Evolutionary conservation across 2,113 vertebrate species (phyloP), one percentile per base, ranked within the genome.

Genomic region (Sorex fumeus): DNA sequence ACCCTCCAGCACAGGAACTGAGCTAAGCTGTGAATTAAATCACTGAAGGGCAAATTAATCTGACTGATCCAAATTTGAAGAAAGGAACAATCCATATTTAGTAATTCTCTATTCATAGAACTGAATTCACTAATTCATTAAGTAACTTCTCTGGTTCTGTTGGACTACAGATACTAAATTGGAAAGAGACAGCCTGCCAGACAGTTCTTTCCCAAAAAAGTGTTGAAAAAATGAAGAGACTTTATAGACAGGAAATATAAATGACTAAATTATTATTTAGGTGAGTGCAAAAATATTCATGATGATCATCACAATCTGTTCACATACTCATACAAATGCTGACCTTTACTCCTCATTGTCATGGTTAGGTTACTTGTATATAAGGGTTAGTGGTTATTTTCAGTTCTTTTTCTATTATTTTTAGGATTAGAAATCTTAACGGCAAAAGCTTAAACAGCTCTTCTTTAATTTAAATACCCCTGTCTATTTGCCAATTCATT

Each of bases 381-480:
- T 70, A 30, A 45, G 45, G 40, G 30, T 40, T 76, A 23, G 40
- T 36, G 28, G 43, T 18, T 82, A 27, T 70, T 75, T 92, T 88
- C 91, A 91, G 15, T 70, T 62, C 70, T 45, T 92, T 34, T 92
- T 88, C 28, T 85, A 53, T 67, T 62, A 19, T 71, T 69, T 28
- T 76, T 85, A 53, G 90, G 79, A 76, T 6, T 83, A 84, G 69
- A 95, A 95, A 81, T n/a, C 30, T 32, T 76, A 0, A 0, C 16
- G 71, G 84, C 67, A 83, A 90, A 90, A 89, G 47, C 34, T 53
- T 70, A 60, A 4, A 9, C 30, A 83, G 9, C 57, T 90, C 71
- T 60, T 91, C 71, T 85, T 57, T 83, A 92, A 96, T 94, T 92
- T 86, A 95, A 81, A 83, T 4, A 89, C 84, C n/a, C 43, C 80